Conservation (phyloP, 1,140 invertebrate species). For the Drosophila arizonae region DNA sequence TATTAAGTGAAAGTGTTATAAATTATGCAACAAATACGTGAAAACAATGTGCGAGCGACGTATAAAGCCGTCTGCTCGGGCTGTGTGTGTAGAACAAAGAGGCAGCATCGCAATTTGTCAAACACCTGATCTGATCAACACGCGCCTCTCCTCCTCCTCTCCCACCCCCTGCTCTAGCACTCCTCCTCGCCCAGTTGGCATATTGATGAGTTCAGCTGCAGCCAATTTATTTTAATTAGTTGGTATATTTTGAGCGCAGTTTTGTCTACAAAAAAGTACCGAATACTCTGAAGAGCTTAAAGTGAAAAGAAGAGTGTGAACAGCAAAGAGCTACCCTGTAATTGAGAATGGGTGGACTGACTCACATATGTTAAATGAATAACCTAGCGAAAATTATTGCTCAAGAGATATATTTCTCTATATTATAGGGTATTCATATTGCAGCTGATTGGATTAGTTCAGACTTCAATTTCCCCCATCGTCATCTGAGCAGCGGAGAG, state of each 20-base stretch:
- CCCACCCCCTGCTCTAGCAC: not conserved
- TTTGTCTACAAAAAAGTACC: constrained; percentile 49
- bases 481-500: constrained; percentile 32
- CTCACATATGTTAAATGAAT: no score
- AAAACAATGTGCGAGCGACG: constrained; percentile 31
- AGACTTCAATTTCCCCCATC: constrained; percentile 20
- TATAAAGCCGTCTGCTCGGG: constrained; percentile 6
- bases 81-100: constrained; percentile 12
- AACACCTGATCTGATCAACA: not conserved
- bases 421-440: constrained; percentile 9
- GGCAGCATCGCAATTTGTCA: constrained; percentile 47
- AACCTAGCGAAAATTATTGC: no score
- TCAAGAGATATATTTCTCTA: no score
- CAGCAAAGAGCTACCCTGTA: not conserved
- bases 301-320: not conserved
- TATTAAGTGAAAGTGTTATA: constrained; percentile 79
- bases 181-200: not conserved
- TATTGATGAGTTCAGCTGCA: constrained; percentile 60
- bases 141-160: no score
- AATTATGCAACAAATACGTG: constrained; percentile 46
- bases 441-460: constrained; percentile 20
- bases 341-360: no score
- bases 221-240: constrained; percentile 73
- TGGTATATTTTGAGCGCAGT: constrained; percentile 56
- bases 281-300: constrained; percentile 27